Conservation (phyloP, 2,888 invertebrate species). For the Zonitis immaculata region DNA sequence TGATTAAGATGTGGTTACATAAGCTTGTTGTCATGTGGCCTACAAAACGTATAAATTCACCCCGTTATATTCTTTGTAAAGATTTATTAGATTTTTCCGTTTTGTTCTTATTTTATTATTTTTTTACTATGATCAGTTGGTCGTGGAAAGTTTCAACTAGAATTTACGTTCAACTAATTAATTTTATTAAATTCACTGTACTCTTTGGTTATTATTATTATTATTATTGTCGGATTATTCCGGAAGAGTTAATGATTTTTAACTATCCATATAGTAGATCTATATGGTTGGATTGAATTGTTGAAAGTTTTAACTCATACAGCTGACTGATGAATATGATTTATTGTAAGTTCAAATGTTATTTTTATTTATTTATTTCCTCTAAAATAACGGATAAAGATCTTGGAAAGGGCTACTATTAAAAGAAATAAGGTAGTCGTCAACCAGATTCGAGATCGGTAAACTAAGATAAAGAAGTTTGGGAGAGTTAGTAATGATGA, state of each 20-base stretch:
- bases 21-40: neutral
- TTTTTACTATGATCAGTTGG: neutral
- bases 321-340: constrained; percentile 44
- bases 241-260: constrained; percentile 41
- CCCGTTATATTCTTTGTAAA: too few species aligned
- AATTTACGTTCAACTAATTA: neutral
- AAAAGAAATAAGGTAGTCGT: constrained; percentile 15
- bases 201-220: neutral
- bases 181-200: neutral
- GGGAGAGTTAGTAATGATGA: constrained; percentile 9
- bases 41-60: neutral
- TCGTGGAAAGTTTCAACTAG: neutral
- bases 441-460: constrained; percentile 9
- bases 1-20: neutral
- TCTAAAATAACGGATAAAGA: too few species aligned
- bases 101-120: neutral
- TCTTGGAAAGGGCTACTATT: constrained; percentile 14
- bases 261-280: too few species aligned
- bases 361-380: constrained; percentile 35
- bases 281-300: too few species aligned
- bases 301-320: constrained; percentile 38
- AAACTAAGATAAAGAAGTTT: constrained; percentile 21
- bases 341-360: constrained; percentile 36
- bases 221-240: too few species aligned
- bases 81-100: neutral